Conservation (phyloP, 2,888 invertebrate genomes). For the Dicycla oo region DNA sequence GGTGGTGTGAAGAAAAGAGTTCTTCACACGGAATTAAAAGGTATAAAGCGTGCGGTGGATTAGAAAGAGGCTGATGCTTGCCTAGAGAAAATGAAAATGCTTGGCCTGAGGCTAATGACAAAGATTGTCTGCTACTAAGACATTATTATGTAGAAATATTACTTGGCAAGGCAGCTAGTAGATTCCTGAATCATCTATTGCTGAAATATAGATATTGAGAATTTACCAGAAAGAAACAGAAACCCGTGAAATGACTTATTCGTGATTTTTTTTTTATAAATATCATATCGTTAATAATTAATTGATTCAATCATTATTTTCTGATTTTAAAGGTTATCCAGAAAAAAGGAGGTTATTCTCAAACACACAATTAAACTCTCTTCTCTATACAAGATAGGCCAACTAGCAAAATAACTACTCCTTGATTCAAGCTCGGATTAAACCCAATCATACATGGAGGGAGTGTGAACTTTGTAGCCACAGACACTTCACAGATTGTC, state of each 20-base stretch:
- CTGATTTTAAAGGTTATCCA: background rate
- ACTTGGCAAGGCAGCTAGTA: background rate
- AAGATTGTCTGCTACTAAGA: background rate
- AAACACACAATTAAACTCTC: background rate
- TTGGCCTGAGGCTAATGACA: background rate
- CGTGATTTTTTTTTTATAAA: too few relatives aligned
- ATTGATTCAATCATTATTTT: background rate
- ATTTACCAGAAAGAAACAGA: background rate
- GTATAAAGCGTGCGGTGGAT: constrained; percentile 1
- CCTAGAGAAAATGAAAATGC: constrained; percentile 12
- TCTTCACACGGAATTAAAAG: constrained; percentile 16
- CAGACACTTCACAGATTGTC: constrained; percentile 47
- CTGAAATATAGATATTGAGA: background rate
- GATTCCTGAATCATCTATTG: background rate
- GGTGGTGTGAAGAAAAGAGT: constrained; percentile 19
- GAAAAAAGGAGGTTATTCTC: background rate
- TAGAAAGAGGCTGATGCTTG: constrained; percentile 7
- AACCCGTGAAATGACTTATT: background rate
- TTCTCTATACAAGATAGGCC: background rate
- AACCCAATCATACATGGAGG: constrained; percentile 16
- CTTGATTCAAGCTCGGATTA: constrained; percentile 3
- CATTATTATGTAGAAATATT: background rate
- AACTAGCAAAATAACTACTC: background rate
- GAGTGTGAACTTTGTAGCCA: constrained; percentile 25
- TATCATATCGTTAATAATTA: background rate